Conservation (phyloP, 2,888 invertebrate genomes). For the Tenthredo amoena region DNA sequence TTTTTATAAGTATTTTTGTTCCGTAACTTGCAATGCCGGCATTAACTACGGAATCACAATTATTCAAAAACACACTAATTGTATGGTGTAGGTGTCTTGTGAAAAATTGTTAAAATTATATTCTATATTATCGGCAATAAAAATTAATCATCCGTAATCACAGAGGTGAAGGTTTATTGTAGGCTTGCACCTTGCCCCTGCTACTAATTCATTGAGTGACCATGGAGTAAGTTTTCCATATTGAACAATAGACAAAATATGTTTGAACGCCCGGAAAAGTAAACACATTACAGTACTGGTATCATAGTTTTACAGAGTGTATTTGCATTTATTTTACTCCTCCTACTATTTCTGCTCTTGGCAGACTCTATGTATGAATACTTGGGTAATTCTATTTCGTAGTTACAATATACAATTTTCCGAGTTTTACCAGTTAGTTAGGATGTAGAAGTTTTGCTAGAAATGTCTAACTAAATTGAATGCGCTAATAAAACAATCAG, state of each 20-base stretch:
- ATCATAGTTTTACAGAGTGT: neutral
- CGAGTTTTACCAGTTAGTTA: neutral
- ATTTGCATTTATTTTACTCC: neutral
- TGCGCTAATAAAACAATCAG: constrained; percentile 69
- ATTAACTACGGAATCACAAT: neutral
- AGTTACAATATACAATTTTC: neutral
- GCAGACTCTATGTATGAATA: constrained; percentile 4
- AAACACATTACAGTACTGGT: neutral
- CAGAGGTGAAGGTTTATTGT: constrained; percentile 75
- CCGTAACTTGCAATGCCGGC: neutral
- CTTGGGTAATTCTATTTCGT: neutral
- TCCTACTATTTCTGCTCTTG: neutral
- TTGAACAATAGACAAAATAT: neutral
- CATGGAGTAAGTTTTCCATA: constrained; percentile 52
- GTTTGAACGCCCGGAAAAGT: neutral
- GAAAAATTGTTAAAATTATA: constrained; percentile 71
- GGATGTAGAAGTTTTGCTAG: neutral
- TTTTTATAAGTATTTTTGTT: neutral
- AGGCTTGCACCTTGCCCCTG: constrained; percentile 72
- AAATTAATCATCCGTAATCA: constrained; percentile 70
- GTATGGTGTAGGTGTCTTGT: constrained; percentile 7
- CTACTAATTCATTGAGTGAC: constrained; percentile 59
- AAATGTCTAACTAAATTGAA: constrained; percentile 24
- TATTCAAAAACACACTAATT: neutral
- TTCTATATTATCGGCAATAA: constrained; percentile 72